Evolutionary conservation across 2,113 vertebrate genomes (phyloP).

Genomic region (Neodon shergylaensis): DNA sequence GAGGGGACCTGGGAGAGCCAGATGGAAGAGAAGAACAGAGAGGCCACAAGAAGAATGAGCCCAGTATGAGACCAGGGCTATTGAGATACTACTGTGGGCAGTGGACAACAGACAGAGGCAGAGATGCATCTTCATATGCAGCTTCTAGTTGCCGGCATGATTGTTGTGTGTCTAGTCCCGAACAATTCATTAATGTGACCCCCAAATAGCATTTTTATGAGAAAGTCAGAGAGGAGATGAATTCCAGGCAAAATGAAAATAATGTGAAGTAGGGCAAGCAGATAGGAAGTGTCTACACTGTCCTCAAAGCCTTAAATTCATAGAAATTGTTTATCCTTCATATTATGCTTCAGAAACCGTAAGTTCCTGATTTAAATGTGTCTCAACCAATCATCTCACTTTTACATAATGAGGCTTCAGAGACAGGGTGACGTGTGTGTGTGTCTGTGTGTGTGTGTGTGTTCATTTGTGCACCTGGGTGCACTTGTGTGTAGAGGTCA

Average conservation of each 20-base stretch:
- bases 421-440: neutral
- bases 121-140: neutral
- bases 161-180: neutral
- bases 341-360: neutral
- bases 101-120: accelerated
- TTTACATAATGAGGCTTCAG: neutral
- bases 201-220: neutral
- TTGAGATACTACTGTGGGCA: neutral
- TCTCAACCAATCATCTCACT: neutral
- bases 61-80: neutral
- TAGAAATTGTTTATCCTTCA: neutral
- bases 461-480: neutral
- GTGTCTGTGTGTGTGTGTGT: neutral
- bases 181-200: neutral
- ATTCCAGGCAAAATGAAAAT: neutral
- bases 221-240: neutral
- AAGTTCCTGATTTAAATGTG: neutral
- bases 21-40: too few species aligned
- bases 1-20: neutral
- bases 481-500: neutral
- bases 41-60: neutral
- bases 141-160: neutral
- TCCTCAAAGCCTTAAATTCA: neutral
- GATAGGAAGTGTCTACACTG: neutral
- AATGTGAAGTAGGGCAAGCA: neutral